These are phyloP conservation scores for Phoenicopterus ruber DNA, from an alignment of 2,113 vertebrate genomes.

Conservation along the genomic window DNA sequence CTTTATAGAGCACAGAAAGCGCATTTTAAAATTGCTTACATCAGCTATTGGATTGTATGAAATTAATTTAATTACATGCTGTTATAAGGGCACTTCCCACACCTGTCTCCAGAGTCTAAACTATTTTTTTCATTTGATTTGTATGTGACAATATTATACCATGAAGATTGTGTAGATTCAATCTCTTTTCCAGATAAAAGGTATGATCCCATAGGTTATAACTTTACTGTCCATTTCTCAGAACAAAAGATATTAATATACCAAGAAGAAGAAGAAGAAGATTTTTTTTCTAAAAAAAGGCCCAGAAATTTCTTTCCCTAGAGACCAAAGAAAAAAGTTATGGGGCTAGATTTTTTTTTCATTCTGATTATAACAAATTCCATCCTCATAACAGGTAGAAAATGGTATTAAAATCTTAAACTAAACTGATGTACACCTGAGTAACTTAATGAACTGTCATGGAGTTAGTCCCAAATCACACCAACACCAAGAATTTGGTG, in stretches of 20 bases:
- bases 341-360: not conserved
- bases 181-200: not conserved
- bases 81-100: not conserved
- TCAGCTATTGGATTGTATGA: not conserved
- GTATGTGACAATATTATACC: not conserved
- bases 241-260: not conserved
- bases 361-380: not conserved
- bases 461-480: not conserved
- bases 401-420: not conserved
- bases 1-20: not conserved
- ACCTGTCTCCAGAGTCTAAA: not conserved
- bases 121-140: not conserved
- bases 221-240: not conserved
- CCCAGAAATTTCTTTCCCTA: not conserved
- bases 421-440: not conserved
- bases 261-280: not conserved
- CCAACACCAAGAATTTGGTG: not conserved
- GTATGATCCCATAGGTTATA: not conserved
- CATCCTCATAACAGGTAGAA: not conserved
- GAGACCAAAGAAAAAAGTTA: not conserved
- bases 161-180: not conserved
- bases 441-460: not conserved
- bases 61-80: not conserved
- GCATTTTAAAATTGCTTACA: not conserved
- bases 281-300: not conserved